Evolutionary conservation across 2,113 vertebrate genomes (phyloP).

Genomic region (Mustela nigripes): DNA sequence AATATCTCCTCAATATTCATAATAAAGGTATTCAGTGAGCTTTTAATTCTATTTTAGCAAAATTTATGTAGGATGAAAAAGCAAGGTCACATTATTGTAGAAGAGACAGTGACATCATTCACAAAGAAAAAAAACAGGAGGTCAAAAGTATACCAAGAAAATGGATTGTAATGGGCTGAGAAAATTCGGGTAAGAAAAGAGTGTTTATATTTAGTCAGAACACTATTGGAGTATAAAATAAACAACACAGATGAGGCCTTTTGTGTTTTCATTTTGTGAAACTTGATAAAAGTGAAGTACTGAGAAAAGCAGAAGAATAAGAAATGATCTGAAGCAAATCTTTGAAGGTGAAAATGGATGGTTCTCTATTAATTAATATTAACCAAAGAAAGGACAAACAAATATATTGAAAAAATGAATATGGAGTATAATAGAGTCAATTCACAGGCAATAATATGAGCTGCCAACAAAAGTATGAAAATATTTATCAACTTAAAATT

Average conservation of each 20-base stretch:
- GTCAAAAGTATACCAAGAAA: constrained; percentile 45
- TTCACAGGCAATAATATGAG: not conserved
- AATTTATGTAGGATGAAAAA: not conserved
- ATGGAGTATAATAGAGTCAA: not conserved
- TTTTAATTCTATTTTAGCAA: not conserved
- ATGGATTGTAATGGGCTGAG: not conserved
- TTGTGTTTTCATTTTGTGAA: not conserved
- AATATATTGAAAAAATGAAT: not conserved
- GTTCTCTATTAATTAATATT: not conserved
- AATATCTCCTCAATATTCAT: not conserved
- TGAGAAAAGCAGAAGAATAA: constrained; percentile 72
- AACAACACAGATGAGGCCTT: not conserved
- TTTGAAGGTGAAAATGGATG: constrained; percentile 40
- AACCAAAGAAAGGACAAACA: not conserved
- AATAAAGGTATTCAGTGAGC: not conserved
- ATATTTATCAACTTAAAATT: not conserved
- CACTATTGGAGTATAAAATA: not conserved
- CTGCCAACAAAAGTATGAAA: not conserved
- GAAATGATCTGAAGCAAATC: not conserved
- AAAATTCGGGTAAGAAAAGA: constrained; percentile 5
- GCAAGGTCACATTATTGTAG: constrained; percentile 29
- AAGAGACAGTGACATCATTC: constrained; percentile 65
- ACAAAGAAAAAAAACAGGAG: not conserved
- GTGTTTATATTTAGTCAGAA: constrained; percentile 34
- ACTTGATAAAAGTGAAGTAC: constrained; percentile 64